These are phyloP conservation scores for Cheirogaleus medius DNA, from an alignment of 2,113 vertebrate genomes.

Conservation along the genomic window DNA sequence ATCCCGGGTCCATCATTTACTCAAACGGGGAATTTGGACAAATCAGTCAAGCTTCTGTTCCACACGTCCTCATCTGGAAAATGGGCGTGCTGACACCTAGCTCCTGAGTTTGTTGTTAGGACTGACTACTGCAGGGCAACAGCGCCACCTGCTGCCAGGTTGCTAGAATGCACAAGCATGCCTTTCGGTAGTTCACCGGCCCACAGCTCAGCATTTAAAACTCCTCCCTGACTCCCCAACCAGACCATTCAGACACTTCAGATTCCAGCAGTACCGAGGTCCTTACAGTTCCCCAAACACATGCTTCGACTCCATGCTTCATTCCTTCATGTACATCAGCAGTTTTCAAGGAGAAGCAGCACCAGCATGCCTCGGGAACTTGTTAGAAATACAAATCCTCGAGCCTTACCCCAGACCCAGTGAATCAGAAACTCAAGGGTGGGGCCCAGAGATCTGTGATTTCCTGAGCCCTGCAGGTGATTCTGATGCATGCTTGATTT, in stretches of 20 bases:
- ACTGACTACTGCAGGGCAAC: accelerated
- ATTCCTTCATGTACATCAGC: neutral
- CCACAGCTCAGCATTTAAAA: neutral
- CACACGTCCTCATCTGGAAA: neutral
- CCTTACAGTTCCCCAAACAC: neutral
- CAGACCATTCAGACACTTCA: too few relatives aligned
- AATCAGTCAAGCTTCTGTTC: neutral
- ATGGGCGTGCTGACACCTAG: accelerated
- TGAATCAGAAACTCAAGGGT: neutral
- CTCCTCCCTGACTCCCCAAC: neutral
- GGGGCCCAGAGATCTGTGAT: neutral
- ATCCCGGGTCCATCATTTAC: neutral
- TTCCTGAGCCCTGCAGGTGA: neutral
- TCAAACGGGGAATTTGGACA: neutral
- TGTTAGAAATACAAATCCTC: neutral
- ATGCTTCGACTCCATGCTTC: neutral
- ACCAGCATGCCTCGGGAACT: neutral
- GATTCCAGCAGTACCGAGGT: neutral
- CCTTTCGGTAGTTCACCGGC: neutral
- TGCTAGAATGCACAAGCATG: accelerated
- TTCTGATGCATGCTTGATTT: neutral
- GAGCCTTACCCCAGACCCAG: neutral
- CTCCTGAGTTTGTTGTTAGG: neutral
- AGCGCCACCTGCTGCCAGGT: neutral
- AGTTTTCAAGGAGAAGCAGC: neutral